Evolutionary conservation across 2,797 vertebrate species (phyloP).

Genomic region (Spinibarbus caldwelli): DNA sequence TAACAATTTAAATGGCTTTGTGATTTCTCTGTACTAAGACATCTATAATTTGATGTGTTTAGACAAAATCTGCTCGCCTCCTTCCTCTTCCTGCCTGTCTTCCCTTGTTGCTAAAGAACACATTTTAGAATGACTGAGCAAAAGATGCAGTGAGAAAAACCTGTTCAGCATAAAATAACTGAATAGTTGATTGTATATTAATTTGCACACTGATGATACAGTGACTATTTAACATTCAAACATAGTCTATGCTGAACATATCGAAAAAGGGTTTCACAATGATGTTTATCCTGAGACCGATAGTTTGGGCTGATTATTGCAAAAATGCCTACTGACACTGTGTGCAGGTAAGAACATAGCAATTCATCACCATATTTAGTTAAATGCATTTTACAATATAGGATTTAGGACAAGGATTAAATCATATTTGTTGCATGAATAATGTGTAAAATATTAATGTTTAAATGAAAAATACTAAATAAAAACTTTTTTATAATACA

Average conservation of each 20-base stretch:
- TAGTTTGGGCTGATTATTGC: background rate
- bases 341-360: background rate
- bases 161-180: background rate
- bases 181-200: background rate
- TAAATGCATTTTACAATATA: background rate
- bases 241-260: background rate
- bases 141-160: background rate
- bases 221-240: background rate
- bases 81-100: background rate
- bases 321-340: background rate
- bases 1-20: background rate
- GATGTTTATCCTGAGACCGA: background rate
- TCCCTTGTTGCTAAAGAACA: background rate
- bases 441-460: background rate
- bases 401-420: background rate
- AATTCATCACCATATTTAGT: background rate
- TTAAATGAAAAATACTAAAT: background rate
- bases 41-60: background rate
- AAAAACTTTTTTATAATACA: background rate
- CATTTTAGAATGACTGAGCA: background rate
- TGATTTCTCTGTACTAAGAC: background rate
- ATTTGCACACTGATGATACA: background rate
- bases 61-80: background rate
- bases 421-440: background rate
- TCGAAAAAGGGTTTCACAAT: background rate